Evolutionary conservation across 2,888 invertebrate genomes (phyloP), one percentile per base, ranked within the genome.

Genomic region (Syritta pipiens): DNA sequence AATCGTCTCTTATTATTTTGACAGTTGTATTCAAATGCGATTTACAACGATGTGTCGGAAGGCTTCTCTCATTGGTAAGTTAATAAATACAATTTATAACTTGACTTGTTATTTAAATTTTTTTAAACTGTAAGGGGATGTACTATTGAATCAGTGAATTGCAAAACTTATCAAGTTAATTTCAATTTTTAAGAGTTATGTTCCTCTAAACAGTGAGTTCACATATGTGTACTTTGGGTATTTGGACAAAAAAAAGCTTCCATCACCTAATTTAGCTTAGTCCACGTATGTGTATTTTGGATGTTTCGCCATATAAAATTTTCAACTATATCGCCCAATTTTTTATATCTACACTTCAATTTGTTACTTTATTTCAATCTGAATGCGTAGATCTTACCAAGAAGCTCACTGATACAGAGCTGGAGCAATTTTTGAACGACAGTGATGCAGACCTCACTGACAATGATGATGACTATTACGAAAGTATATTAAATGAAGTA

Each of bases 291-390:
- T 37, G 37, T 44, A 44, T 9, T 20, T 44, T 10, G 10, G 44
- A 44, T 22, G 22, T 44, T 44, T 22, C n/a, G 44, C 20, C 44
- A 44, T 22, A 44, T 44, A n/a, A n/a, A 44, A 20, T 19, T 44
- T 1, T 44, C 44, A 44, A 24, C 44, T 20, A 10, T 44, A 44
- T 44, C 19, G 9, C 10, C 19, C 10, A n/a, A 22, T 44, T 44
- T 44, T 44, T 10, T 22, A 22, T 10, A 44, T 44, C 22, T 44
- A 9, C 22, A 44, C 17, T 9, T 24, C 4, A 44, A 22, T 20
- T 2, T 28, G 28, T 28, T 28, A 28, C 28, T 28, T 4, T 1
- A n/a, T n/a, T n/a, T n/a, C n/a, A n/a, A n/a, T n/a, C n/a, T n/a
- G n/a, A n/a, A n/a, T n/a, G n/a, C n/a, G n/a, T n/a, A n/a, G n/a